Evolutionary conservation across 2,888 invertebrate species (phyloP).

Genomic region (Drosophila pullipes): DNA sequence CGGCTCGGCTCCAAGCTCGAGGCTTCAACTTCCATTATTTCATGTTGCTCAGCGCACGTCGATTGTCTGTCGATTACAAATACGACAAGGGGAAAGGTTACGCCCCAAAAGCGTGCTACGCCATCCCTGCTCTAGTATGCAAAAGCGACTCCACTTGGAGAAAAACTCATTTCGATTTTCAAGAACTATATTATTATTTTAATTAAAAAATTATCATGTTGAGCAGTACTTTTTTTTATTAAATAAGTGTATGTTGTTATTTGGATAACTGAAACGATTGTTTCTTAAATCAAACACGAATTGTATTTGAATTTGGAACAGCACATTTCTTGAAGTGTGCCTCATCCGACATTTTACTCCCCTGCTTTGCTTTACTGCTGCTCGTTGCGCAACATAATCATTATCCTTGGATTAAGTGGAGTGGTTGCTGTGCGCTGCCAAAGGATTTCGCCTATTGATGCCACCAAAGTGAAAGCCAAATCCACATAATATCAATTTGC

Average conservation of each 20-base stretch:
- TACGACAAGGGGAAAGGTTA: conserved; percentile 31
- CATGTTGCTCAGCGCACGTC: conserved; percentile 71
- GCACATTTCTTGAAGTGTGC: conserved; percentile 1
- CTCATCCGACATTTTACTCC: conserved; percentile 10
- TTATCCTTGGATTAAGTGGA: conserved; percentile 80
- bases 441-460: conserved; percentile 81
- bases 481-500: conserved; percentile 83
- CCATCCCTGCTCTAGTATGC: conserved; percentile 51
- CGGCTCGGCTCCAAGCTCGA: conserved; percentile 24
- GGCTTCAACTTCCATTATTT: conserved; percentile 68
- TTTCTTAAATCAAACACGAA: not conserved
- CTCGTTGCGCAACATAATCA: conserved; percentile 77
- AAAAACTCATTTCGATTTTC: not conserved
- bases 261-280: not conserved
- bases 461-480: conserved; percentile 80
- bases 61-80: conserved; percentile 81
- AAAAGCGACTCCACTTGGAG: conserved; percentile 46
- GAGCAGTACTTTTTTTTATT: not conserved
- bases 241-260: not conserved
- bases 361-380: conserved; percentile 5
- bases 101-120: conserved; percentile 21
- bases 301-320: not conserved
- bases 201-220: not conserved
- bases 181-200: not conserved
- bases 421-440: conserved; percentile 49